Evolutionary conservation across 2,113 vertebrate genomes (phyloP).

Genomic region (Bagarius yarrelli): DNA sequence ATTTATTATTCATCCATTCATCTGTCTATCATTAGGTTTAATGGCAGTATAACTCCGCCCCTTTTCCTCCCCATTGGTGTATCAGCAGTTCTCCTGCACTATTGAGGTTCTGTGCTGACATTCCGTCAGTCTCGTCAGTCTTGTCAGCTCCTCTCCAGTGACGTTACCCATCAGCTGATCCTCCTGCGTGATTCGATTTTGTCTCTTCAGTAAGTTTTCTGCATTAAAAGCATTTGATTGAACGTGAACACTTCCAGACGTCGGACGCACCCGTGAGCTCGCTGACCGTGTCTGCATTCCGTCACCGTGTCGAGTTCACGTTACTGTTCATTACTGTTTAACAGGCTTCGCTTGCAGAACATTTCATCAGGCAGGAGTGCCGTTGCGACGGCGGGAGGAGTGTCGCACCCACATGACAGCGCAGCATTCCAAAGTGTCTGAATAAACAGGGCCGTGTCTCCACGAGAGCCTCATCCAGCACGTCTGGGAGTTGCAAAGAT

Average conservation of each 20-base stretch:
- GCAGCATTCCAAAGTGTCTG: constrained; percentile 10
- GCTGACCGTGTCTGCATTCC: background rate
- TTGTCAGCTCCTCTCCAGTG: no score
- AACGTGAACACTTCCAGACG: background rate
- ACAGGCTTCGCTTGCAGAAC: constrained; percentile 14
- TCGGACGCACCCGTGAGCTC: background rate
- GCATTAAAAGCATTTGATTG: background rate
- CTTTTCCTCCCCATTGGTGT: background rate
- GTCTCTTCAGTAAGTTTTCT: background rate
- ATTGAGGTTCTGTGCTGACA: background rate
- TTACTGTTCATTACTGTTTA: constrained; percentile 13
- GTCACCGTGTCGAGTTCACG: background rate
- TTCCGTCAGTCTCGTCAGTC: no score
- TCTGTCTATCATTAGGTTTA: background rate
- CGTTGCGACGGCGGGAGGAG: background rate
- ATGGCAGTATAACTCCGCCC: background rate
- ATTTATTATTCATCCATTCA: background rate
- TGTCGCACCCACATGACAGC: constrained; percentile 7
- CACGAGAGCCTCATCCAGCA: constrained; percentile 11
- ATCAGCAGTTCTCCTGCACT: background rate
- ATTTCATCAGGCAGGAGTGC: constrained; percentile 29
- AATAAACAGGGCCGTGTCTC: background rate
- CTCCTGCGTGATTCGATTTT: background rate
- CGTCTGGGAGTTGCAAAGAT: constrained; percentile 22
- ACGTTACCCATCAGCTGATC: background rate